Evolutionary conservation across 2,888 invertebrate species (phyloP), one percentile per base, ranked within the genome.

Genomic region (Tetragonula carbonaria): DNA sequence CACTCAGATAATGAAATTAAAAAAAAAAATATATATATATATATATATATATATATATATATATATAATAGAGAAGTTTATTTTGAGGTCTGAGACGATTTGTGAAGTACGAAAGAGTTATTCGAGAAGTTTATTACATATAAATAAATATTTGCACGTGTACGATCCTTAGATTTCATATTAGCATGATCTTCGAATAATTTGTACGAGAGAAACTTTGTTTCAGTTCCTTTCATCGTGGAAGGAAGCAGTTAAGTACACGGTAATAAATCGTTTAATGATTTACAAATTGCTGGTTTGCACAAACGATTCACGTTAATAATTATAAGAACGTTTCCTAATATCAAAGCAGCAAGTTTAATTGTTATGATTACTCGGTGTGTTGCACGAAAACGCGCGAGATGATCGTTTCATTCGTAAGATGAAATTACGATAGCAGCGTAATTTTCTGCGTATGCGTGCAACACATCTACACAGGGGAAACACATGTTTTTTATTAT

Each of bases 301-400:
- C 57, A 13, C n/a, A 18, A 45, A n/a, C 28, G 50, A 50, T 50
- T 57, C 5, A n/a, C 53, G 28, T 21, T 11, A 18, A 28, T 11
- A 67, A 75, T 75, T 57, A 68, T 2, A n/a, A 55, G 2, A 75
- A 21, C 21, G 50, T 75, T 45, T 45, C 57, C 28, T 50, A 57
- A 59, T 57, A 67, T 75, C 28, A n/a, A 50, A 57, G 16, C 28
- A 57, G 33, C n/a, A 66, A 45, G 45, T 50, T 59, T 67, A 75
- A 75, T 75, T 33, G 57, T 67, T 5, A 14, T 2, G 18, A 55
- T 45, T 53, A 53, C 5, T 23, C 3, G 8, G 23, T 28, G 28
- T 28, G 28, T 55, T 51, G 23, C 21, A 28, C n/a, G 50, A 59
- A 45, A 50, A 23, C 23, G 38, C 8, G 13, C 5, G 38, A 59